These are phyloP conservation scores for Passerina amoena DNA, from an alignment of 2,113 vertebrate species.

Conservation along the genomic window DNA sequence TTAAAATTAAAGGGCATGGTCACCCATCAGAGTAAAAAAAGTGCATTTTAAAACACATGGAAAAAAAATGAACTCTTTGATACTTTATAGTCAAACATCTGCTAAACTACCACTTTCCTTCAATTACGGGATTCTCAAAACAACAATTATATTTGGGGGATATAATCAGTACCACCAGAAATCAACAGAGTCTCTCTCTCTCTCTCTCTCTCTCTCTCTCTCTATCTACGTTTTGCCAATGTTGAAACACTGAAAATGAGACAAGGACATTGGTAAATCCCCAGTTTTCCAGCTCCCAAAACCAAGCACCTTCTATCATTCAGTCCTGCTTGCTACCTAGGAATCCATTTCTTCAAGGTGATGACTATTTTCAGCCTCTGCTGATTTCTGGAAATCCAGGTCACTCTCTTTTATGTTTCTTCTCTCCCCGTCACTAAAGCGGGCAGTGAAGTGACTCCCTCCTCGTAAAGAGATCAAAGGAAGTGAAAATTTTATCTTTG, in stretches of 20 bases:
- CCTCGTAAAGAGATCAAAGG: neutral
- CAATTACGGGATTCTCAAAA: constrained; percentile 47
- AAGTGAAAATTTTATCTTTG: neutral
- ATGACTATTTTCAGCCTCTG: neutral
- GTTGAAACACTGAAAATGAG: neutral
- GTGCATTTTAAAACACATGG: constrained; percentile 2
- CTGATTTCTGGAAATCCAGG: neutral
- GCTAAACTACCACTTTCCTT: constrained; percentile 38
- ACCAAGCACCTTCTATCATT: neutral
- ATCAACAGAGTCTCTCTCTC: neutral
- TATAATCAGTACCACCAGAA: constrained; percentile 51
- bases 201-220: too few species aligned
- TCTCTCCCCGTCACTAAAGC: neutral
- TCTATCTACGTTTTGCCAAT: neutral
- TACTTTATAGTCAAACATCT: constrained; percentile 56
- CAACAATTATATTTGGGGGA: constrained; percentile 23
- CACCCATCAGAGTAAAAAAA: neutral
- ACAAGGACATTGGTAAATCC: neutral
- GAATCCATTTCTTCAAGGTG: neutral
- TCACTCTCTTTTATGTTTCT: neutral
- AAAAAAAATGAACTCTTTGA: constrained; percentile 29
- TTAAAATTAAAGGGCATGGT: constrained; percentile 18
- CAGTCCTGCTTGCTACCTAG: neutral
- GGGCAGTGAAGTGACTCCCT: neutral
- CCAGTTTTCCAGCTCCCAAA: neutral